Percentiles rank a stretch among this genome's conserved stretches.
phyloP scores from a whole-genome alignment of 2,888 invertebrate genomes.

The Troilus luridus region DNA sequence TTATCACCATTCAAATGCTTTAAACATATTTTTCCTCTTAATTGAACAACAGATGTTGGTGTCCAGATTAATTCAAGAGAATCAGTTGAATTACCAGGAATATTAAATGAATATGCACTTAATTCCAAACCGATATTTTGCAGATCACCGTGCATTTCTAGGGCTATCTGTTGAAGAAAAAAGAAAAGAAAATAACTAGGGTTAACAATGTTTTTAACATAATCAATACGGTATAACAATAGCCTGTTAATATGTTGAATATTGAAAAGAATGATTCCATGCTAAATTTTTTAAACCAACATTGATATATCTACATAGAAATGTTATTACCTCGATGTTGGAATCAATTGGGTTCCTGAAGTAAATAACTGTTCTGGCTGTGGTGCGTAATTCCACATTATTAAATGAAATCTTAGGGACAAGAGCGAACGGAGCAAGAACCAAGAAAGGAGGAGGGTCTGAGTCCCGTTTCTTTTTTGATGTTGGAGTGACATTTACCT shows the following conservation, averaged over 20 bases:
- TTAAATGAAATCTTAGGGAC: conserved; percentile 48
- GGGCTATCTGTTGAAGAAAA: conserved; percentile 2
- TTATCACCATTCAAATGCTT: conserved; percentile 57
- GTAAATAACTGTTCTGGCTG: neutral
- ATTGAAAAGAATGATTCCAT: no score
- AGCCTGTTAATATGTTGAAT: no score
- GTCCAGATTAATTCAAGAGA: conserved; percentile 52
- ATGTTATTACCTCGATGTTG: conserved; percentile 19
- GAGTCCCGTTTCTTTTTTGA: conserved; percentile 51
- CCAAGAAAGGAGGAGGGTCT: conserved; percentile 48
- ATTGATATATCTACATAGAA: neutral
- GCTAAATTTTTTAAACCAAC: no score
- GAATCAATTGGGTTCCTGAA: conserved; percentile 46
- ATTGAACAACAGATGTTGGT: conserved; percentile 29
- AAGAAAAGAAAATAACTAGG: neutral
- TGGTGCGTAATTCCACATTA: conserved; percentile 11
- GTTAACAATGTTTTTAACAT: no score
- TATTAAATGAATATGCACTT: conserved; percentile 18
- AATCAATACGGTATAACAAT: no score
- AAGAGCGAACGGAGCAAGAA: conserved; percentile 53
- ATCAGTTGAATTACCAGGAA: neutral
- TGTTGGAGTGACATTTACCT: conserved; percentile 50
- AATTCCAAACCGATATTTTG: conserved; percentile 49
- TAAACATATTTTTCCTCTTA: conserved; percentile 52
- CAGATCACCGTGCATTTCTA: conserved; percentile 31